Evolutionary conservation across 2,888 invertebrate genomes (phyloP).

Genomic region (Xestoiulus laeticollis): DNA sequence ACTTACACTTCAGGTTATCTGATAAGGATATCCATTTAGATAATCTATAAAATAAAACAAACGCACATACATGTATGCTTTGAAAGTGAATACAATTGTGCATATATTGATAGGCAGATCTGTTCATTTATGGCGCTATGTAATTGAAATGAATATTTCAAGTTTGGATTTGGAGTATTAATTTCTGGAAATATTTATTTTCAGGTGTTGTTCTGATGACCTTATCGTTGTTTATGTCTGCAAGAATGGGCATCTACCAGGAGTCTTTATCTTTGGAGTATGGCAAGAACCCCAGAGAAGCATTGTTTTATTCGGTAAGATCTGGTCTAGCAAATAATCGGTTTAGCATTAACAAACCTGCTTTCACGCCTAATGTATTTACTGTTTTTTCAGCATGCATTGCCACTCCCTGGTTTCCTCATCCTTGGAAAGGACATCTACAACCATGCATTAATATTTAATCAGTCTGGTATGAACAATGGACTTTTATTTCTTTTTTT

Average conservation of each 20-base stretch:
- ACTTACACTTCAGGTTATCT: too few relatives aligned
- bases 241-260: constrained; percentile 55
- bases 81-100: too few relatives aligned
- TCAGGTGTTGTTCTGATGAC: constrained; percentile 54
- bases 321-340: background rate
- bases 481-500: background rate
- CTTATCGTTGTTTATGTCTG: constrained; percentile 54
- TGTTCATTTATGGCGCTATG: too few relatives aligned
- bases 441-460: constrained; percentile 62
- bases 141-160: too few relatives aligned
- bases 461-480: constrained; percentile 59
- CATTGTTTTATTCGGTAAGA: constrained; percentile 54
- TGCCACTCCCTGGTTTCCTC: constrained; percentile 67
- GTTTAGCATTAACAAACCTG: background rate
- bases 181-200: background rate
- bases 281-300: constrained; percentile 55
- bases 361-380: background rate
- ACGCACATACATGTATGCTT: too few relatives aligned
- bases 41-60: too few relatives aligned
- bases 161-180: too few relatives aligned
- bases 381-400: constrained; percentile 61
- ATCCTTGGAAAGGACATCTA: constrained; percentile 64
- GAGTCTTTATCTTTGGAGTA: constrained; percentile 52
- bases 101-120: too few relatives aligned
- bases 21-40: too few relatives aligned